phyloP scores from a whole-genome alignment of 2,888 invertebrate species.

The Stenodera caucasica region DNA sequence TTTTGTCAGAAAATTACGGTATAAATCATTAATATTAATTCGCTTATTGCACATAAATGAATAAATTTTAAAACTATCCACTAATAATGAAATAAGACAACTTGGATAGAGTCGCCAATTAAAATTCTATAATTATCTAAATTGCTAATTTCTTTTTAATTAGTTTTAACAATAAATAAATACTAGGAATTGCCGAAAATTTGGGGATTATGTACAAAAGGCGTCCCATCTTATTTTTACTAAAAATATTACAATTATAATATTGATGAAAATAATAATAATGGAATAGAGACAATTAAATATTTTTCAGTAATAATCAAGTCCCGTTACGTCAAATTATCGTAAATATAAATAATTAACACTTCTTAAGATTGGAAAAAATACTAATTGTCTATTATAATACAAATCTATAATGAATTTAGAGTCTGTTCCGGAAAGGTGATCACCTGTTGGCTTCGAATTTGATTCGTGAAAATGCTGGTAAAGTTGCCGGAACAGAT shows the following conservation, averaged over 20 bases:
- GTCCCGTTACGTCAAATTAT: background rate
- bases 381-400: no score
- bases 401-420: no score
- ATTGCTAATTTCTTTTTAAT: background rate
- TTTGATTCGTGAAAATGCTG: no score
- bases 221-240: no score
- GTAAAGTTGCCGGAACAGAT: no score
- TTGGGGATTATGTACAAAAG: background rate
- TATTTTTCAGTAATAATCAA: no score
- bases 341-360: background rate
- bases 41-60: slow-evolving; percentile 7
- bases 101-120: background rate
- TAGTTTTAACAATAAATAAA: background rate
- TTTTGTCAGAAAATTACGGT: background rate
- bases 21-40: slow-evolving; percentile 5
- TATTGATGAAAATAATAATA: no score
- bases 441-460: no score
- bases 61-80: background rate
- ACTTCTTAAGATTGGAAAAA: no score
- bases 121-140: background rate
- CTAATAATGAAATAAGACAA: background rate
- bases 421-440: no score
- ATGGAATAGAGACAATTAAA: no score
- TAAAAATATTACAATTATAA: no score
- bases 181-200: background rate